Evolutionary conservation across 2,113 vertebrate species (phyloP).

Genomic region (Zingel zingel): DNA sequence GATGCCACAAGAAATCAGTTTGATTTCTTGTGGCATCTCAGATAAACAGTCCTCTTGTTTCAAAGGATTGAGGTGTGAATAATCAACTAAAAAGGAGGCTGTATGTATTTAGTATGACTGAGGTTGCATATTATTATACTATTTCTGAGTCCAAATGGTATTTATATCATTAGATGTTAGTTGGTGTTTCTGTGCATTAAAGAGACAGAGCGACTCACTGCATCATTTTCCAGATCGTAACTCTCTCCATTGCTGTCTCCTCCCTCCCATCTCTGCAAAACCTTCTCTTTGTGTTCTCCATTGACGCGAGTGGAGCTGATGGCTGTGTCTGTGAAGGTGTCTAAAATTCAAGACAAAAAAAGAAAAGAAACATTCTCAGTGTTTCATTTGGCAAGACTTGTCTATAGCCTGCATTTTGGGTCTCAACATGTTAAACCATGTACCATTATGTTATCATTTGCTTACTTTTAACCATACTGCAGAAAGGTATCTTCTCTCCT

Average conservation of each 20-base stretch:
- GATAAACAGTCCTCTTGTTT: too few species aligned
- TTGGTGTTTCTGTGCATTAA: not conserved
- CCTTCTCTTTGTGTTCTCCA: conserved; percentile 93
- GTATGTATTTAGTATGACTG: not conserved
- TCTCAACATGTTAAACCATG: not conserved
- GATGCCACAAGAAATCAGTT: too few species aligned
- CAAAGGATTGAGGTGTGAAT: not conserved
- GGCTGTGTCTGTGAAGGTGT: conserved; percentile 92
- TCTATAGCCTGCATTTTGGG: not conserved
- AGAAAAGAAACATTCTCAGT: not conserved
- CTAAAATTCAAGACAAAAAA: conserved; percentile 65
- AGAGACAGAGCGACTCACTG: conserved; percentile 78
- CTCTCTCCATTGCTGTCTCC: conserved; percentile 92
- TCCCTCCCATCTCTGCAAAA: conserved; percentile 93
- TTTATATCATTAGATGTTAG: not conserved
- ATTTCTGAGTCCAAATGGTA: not conserved
- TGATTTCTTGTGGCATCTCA: too few species aligned
- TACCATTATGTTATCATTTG: not conserved
- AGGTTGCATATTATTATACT: not conserved
- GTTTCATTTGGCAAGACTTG: not conserved
- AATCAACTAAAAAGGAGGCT: not conserved
- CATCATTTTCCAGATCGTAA: conserved; percentile 90
- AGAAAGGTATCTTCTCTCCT: not conserved
- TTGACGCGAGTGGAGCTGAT: conserved; percentile 90
- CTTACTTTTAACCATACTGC: conserved; percentile 1